These are phyloP conservation scores for Garra rufa DNA, from an alignment of 2,113 vertebrate genomes.

Conservation along the genomic window DNA sequence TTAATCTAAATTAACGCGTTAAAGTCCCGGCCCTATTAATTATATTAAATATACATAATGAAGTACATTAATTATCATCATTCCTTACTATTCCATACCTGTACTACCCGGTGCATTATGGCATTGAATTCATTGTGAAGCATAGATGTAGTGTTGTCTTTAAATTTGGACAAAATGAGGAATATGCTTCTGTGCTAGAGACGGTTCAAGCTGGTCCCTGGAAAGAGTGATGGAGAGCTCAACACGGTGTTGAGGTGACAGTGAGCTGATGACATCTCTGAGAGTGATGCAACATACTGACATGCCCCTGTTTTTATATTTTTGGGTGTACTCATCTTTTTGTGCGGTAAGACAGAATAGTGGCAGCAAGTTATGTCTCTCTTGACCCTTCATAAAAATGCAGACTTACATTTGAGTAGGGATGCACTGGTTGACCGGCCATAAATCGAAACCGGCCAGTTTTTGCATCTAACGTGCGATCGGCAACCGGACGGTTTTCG, in stretches of 20 bases:
- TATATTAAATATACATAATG: no score
- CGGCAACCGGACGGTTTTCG: no score
- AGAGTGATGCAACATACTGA: constrained; percentile 37
- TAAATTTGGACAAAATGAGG: neutral
- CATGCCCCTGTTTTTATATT: constrained; percentile 3
- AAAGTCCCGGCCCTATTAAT: no score
- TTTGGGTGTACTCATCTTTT: neutral
- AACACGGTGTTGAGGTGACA: neutral
- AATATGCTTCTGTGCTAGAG: neutral
- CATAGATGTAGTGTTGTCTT: neutral
- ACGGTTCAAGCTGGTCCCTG: neutral
- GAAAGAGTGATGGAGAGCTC: neutral
- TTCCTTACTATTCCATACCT: no score
- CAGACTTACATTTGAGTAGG: neutral
- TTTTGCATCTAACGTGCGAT: no score
- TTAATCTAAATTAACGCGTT: no score
- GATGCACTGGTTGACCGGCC: no score
- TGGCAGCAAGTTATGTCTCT: neutral
- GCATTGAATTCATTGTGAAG: neutral
- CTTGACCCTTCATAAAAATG: neutral
- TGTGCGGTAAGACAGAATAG: constrained; percentile 7
- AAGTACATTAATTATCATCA: no score
- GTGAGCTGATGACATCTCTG: constrained; percentile 6
- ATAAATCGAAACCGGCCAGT: no score
- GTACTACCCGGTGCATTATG: neutral